Base-by-base conservation (phyloP, 2,888 invertebrate genomes). In the Ennomos erosarius region DNA sequence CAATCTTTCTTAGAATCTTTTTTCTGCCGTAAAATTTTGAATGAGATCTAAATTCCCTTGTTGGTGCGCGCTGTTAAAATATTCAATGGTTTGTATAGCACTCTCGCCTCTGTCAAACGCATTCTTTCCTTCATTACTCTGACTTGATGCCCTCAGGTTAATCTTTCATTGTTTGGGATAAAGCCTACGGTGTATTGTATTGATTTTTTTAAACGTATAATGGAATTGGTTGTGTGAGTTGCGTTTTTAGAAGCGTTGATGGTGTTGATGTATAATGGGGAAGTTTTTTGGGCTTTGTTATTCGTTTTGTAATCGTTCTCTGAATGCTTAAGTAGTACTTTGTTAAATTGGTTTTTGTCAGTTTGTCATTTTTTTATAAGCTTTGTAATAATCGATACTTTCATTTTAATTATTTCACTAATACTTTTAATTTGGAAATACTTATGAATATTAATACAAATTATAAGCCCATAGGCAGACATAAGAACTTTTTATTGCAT, bases 41-140 rank as follows among this genome's bases (percentile, higher is more conserved):
- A 54, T 71, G 66, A 71, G 62, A 62, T 64, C 59, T 52, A 68
- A 76, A 78, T 75, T 73, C 74, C 76, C 76, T 46, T 59, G 65
- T 59, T 66, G 76, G 71, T 73, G 75, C 68, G 68, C 68, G 71
- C 81, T 75, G 83, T 80, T 88, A 78, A 87, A 87, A 84, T 85
- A 88, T 88, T 88, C 85, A 88, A 84, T 79, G 70, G 76, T 71
- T 73, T 72, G 71, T 76, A 68, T 66, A 61, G 73, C 62, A 72
- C 75, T 77, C 76, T 71, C 62, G 69, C 50, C 70, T 72, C 83
- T 86, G 88, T 88, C 88, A 87, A 85, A 85, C 78, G 81, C 86
- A 84, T 85, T 85, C 81, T 80, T 80, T 75, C 75, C 78, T 83
- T 87, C 86, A 88, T 88, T 85, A 86, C 85, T 88, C 87, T 87